Conservation (phyloP, 2,797 vertebrate genomes). For the Prunella strophiata region DNA sequence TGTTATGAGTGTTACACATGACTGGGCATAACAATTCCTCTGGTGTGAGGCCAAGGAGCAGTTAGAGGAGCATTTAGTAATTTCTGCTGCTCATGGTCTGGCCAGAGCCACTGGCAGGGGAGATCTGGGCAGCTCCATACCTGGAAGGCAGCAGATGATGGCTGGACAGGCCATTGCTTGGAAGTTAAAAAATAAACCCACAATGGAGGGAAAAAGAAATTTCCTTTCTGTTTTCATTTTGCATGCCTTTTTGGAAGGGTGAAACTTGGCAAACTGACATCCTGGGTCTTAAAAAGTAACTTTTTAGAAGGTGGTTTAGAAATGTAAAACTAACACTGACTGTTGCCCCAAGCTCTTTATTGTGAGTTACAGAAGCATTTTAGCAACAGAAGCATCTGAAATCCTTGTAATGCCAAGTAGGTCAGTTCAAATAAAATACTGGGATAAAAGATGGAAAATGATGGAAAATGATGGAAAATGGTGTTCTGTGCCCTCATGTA, state of each 20-base stretch:
- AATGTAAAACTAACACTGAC: not conserved
- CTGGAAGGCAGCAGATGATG: not conserved
- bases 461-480: not conserved
- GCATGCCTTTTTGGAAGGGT: not conserved
- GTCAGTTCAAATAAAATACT: not conserved
- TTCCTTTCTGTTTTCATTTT: not conserved
- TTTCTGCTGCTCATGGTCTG: not conserved
- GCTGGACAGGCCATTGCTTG: not conserved
- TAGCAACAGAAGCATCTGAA: not conserved
- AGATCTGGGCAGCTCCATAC: not conserved
- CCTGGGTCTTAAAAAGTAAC: not conserved
- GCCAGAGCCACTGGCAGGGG: not conserved
- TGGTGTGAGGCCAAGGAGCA: not conserved
- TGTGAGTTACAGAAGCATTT: not conserved
- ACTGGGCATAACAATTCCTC: not conserved
- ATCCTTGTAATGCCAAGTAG: not conserved
- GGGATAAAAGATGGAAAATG: not conserved
- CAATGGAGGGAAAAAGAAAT: not conserved
- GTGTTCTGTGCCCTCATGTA: accelerated
- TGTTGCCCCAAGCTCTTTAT: not conserved
- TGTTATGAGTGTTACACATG: not conserved
- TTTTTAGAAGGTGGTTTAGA: not conserved
- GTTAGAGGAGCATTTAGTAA: not conserved
- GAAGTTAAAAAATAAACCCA: not conserved
- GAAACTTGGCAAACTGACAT: not conserved